Base-by-base conservation (phyloP, 2,888 invertebrate species). In the Zygaena filipendulae region DNA sequence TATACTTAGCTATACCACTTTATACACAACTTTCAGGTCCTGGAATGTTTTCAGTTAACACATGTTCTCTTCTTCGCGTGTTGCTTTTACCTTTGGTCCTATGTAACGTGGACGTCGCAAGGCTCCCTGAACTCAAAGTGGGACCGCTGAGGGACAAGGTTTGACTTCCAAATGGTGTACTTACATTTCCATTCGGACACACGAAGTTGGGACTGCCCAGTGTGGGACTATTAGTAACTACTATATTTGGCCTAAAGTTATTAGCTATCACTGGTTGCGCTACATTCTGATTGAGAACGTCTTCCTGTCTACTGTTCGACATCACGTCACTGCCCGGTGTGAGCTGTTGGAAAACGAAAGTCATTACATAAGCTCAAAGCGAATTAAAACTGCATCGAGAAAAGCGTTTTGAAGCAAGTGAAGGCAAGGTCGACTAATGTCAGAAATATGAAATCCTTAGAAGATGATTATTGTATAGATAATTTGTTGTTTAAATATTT, bases 1-100 rank as follows among this genome's bases (percentile, higher is more conserved):
- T n/a, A n/a, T n/a, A n/a, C n/a, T n/a, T n/a, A n/a, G n/a, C n/a
- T n/a, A n/a, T n/a, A n/a, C n/a, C n/a, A 33, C 35, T 52, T 62
- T 49, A 92, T 59, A 92, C 92, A 77, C 92, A 92, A 79, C 92
- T 92, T 66, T 92, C 92, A 21, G 92, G 92, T 35, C 92, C 92
- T 14, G 92, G 92, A 62, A 92, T 84, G 45, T 90, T 87, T 61
- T 92, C 91, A 27, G 92, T 89, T 49, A 92, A 84, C 33, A 92
- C 91, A 54, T 88, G 89, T 63, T 90, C 89, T 70, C 87, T 84
- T 62, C 86, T 81, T 47, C 84, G 49, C 3, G 63, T 60, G 32
- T 70, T 70, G 2, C 60, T 59, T 72, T 63, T 84, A 36, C 58
- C 84, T 75, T 68, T 83, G 61, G 59, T 82, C 59, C 74, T 62